Percentiles rank a stretch among this genome's conserved stretches.
Evolutionary conservation across 2,113 vertebrate genomes (phyloP).

Genomic region (Blennius ocellaris): DNA sequence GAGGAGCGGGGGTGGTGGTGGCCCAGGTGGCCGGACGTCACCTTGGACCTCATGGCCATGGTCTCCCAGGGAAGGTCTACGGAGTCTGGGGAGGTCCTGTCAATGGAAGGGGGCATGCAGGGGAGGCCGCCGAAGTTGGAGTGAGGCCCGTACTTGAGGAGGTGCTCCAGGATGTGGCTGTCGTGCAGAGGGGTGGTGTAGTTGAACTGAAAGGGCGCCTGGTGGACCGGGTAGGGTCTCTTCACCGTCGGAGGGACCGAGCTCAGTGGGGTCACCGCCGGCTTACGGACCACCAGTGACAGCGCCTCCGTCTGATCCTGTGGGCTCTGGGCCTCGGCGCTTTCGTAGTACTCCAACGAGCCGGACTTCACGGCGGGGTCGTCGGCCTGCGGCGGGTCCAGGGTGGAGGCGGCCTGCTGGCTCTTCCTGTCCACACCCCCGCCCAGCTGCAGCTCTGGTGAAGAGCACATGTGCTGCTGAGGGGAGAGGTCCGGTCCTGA

Average conservation of each 20-base stretch:
- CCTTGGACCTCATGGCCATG: conserved; percentile 81
- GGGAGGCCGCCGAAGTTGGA: conserved; percentile 72
- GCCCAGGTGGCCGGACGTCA: conserved; percentile 76
- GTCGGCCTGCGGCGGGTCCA: conserved; percentile 66
- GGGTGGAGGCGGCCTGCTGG: conserved; percentile 49
- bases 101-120: conserved; percentile 70
- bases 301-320: conserved; percentile 80
- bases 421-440: conserved; percentile 62
- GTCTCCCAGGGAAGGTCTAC: conserved; percentile 84
- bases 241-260: conserved; percentile 74
- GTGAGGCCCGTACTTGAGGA: conserved; percentile 82
- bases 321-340: conserved; percentile 68
- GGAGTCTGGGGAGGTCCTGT: conserved; percentile 77
- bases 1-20: conserved; percentile 81
- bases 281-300: conserved; percentile 80
- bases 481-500: conserved; percentile 64
- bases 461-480: conserved; percentile 62
- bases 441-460: conserved; percentile 62
- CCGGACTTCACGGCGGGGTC: conserved; percentile 63
- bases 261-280: conserved; percentile 64
- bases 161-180: conserved; percentile 86
- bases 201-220: conserved; percentile 76
- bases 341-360: conserved; percentile 76
- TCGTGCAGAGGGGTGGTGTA: conserved; percentile 80
- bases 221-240: conserved; percentile 79